phyloP scores from a whole-genome alignment of 2,888 invertebrate species.

The Tachina fera region DNA sequence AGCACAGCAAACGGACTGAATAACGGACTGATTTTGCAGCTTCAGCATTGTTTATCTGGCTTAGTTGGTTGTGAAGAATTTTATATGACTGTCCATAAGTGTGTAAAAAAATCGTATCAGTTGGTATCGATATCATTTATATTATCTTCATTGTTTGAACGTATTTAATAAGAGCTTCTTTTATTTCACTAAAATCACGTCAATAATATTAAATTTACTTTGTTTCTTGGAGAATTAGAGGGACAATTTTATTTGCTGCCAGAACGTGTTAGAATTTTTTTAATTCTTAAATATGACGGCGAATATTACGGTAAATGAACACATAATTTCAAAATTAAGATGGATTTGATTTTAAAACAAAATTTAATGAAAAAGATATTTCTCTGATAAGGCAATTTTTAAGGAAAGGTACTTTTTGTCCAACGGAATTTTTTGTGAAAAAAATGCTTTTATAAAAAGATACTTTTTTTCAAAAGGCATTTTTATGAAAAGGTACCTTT shows the following conservation, averaged over 20 bases:
- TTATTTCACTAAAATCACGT: neutral
- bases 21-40: conserved; percentile 51
- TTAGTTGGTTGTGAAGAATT: conserved; percentile 15
- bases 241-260: conserved; percentile 47
- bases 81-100: neutral
- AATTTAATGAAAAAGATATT: too few species aligned
- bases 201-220: conserved; percentile 24
- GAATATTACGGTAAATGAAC: too few species aligned
- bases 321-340: too few species aligned
- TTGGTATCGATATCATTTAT: neutral
- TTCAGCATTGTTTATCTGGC: conserved; percentile 34
- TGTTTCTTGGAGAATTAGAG: neutral
- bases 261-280: conserved; percentile 34
- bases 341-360: neutral
- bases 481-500: neutral
- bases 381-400: too few species aligned
- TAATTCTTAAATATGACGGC: too few species aligned
- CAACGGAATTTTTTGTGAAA: too few species aligned
- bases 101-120: neutral
- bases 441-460: neutral
- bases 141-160: neutral
- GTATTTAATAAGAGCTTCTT: neutral
- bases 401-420: neutral
- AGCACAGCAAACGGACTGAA: neutral
- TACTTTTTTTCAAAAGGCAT: conserved; percentile 9